Evolutionary conservation across 2,888 invertebrate species (phyloP).

Genomic region (Diplolepis rosae): DNA sequence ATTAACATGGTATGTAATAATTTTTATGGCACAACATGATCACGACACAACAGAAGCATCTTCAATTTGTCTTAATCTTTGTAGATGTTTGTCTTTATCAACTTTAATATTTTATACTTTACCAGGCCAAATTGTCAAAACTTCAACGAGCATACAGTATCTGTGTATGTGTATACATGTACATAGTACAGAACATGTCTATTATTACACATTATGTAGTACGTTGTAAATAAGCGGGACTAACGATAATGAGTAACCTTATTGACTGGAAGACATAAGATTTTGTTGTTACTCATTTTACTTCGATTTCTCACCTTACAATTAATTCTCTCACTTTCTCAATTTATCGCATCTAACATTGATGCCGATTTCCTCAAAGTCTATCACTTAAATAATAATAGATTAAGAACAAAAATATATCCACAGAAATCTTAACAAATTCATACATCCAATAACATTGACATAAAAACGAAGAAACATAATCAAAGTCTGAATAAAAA

Average conservation of each 20-base stretch:
- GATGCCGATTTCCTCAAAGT: constrained; percentile 36
- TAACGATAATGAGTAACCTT: constrained; percentile 47
- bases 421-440: background rate
- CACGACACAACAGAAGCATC: constrained; percentile 60
- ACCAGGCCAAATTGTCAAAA: constrained; percentile 5
- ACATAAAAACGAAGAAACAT: background rate
- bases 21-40: constrained; percentile 60
- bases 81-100: constrained; percentile 31
- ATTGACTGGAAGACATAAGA: constrained; percentile 69
- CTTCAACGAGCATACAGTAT: constrained; percentile 36
- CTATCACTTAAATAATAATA: constrained; percentile 9
- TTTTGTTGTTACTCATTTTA: constrained; percentile 60
- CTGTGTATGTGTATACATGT: constrained; percentile 28
- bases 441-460: background rate
- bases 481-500: too few species aligned
- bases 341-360: background rate
- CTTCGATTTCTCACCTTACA: background rate
- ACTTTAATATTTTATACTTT: constrained; percentile 18
- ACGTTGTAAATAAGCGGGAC: constrained; percentile 31
- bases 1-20: constrained; percentile 58
- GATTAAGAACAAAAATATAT: background rate
- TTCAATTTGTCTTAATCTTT: constrained; percentile 41
- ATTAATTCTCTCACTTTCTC: background rate
- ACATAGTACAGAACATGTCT: background rate
- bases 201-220: constrained; percentile 23